phyloP scores from a whole-genome alignment of 37 sponge, comb jelly and placozoan species.

The Eunapius fragilis region DNA sequence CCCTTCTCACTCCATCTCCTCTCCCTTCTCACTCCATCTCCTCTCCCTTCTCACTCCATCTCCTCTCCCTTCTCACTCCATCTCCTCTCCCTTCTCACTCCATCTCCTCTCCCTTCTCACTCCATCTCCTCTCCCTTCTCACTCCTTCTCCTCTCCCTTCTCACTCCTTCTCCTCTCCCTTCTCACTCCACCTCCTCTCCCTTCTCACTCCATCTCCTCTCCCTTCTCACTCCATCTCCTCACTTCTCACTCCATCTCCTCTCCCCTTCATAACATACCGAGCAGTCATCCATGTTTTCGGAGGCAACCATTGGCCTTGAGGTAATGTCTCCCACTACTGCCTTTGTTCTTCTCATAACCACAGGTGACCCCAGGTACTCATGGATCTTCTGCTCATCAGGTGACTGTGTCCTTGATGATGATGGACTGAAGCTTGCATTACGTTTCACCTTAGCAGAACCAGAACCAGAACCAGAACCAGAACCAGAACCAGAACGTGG shows the following conservation, averaged over 20 bases:
- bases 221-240: neutral
- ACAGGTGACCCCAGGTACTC: conserved; percentile 25
- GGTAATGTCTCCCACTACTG: neutral
- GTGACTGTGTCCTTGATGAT: conserved; percentile 37
- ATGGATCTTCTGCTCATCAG: neutral
- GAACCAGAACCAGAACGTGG: neutral
- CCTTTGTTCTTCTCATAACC: conserved; percentile 22
- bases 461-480: neutral
- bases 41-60: too few species aligned
- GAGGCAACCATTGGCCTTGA: neutral
- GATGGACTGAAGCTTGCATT: conserved; percentile 28
- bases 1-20: neutral
- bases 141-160: neutral
- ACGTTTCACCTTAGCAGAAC: neutral
- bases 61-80: too few species aligned
- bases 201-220: neutral
- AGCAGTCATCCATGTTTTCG: conserved; percentile 26
- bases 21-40: neutral
- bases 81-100: too few species aligned
- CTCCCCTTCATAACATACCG: neutral
- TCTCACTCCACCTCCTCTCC: neutral
- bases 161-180: neutral
- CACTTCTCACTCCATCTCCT: neutral
- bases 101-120: too few species aligned
- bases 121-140: neutral